Conservation (phyloP, 1,140 invertebrate species). For the Drosophila triauraria region DNA sequence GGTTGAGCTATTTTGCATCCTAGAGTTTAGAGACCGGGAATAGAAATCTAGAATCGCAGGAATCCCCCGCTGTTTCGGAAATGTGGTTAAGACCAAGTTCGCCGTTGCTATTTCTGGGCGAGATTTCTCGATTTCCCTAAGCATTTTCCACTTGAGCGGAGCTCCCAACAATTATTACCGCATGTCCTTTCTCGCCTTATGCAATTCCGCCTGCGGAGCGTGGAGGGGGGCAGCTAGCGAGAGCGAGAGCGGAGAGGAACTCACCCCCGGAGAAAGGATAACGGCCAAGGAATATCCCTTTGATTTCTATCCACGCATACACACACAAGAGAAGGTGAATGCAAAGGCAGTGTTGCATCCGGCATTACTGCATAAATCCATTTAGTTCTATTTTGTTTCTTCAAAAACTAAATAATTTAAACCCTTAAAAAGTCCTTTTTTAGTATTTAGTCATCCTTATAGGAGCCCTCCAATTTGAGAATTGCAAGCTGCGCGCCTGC, state of each 20-base stretch:
- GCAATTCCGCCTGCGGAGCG: constrained; percentile 61
- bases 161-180: constrained; percentile 46
- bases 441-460: not conserved
- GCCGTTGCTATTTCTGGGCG: constrained; percentile 32
- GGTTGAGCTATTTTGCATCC: constrained; percentile 22
- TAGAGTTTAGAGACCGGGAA: constrained; percentile 10
- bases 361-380: constrained; percentile 1
- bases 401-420: not conserved
- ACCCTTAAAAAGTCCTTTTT: not conserved
- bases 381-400: not conserved
- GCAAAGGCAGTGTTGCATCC: constrained; percentile 49
- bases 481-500: constrained; percentile 60
- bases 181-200: constrained; percentile 62
- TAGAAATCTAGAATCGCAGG: not conserved
- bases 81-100: constrained; percentile 49
- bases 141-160: constrained; percentile 54
- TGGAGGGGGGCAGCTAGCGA: constrained; percentile 1
- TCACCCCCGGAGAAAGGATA: constrained; percentile 55
- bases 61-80: constrained; percentile 24
- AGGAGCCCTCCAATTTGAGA: constrained; percentile 9
- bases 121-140: constrained; percentile 47
- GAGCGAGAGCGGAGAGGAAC: constrained; percentile 43
- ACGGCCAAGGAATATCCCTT: constrained; percentile 13
- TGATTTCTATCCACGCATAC: constrained; percentile 60
- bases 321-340: constrained; percentile 56